These are phyloP conservation scores for Myotis findleyi DNA, from an alignment of 2,797 vertebrate species.

Conservation along the genomic window DNA sequence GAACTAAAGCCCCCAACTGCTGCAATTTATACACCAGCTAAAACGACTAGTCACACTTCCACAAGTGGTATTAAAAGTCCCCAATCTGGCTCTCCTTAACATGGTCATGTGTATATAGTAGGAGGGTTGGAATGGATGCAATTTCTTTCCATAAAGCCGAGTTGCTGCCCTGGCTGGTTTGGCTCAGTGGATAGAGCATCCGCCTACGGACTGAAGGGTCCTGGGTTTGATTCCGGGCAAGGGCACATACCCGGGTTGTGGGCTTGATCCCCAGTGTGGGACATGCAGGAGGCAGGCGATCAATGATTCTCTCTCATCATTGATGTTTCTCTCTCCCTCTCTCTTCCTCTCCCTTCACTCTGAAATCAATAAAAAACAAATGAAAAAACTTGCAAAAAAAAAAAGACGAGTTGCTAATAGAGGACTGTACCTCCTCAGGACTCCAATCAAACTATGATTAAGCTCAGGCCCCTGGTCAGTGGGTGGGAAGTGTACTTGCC, in stretches of 20 bases:
- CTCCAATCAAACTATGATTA: constrained; percentile 54
- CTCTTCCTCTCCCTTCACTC: no score
- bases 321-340: no score
- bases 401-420: neutral
- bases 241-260: no score
- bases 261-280: no score
- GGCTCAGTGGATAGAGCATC: no score
- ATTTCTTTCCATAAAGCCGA: constrained; percentile 65
- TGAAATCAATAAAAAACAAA: no score
- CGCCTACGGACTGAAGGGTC: no score
- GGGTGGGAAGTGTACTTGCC: constrained; percentile 66
- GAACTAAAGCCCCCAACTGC: neutral
- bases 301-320: no score
- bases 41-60: neutral
- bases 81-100: neutral
- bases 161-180: neutral
- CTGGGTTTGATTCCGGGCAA: no score
- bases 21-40: neutral
- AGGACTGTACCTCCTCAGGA: constrained; percentile 8
- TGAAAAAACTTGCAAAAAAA: no score
- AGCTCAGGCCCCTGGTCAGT: constrained; percentile 51
- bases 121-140: neutral
- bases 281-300: no score
- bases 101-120: neutral
- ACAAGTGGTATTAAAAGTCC: neutral